Evolutionary conservation across 2,797 vertebrate species (phyloP), one percentile per base, ranked within the genome.

Genomic region (Urophycis tenuis): DNA sequence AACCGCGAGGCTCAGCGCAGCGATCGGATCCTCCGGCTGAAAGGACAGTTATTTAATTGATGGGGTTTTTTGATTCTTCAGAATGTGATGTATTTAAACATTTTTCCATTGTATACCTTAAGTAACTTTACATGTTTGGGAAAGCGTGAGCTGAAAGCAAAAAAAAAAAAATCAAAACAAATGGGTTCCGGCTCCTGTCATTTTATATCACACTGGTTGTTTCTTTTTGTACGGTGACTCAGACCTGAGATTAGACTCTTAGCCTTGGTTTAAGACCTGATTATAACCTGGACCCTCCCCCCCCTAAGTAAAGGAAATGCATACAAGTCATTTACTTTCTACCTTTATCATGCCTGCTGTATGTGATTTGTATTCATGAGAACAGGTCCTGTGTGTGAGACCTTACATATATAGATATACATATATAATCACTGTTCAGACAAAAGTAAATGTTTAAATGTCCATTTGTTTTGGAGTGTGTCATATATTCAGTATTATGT

Each of bases 391-490:
- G 88, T 90, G 85, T 88, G 85, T 89, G 89, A 89, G 60, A 33
- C 32, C 29, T 71, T 71, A 33, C 32, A 71, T 71, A 71, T 71
- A 71, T 71, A 71, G 29, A 71, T 71, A 71, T 71, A 71, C 88
- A 86, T 78, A 85, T 85, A 76, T 89, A 82, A 91, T 92, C 82
- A 85, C 87, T 92, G 89, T 92, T 89, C 88, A 85, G 80, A 83
- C 80, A 82, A 89, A 87, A 91, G 87, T 91, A 89, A 91, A 89
- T 92, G 92, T 89, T 90, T 81, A 88, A 87, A 79, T 88, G 85
- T 89, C 77, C 60, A 78, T 89, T 88, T 89, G 87, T 89, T 86
- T 81, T 71, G 69, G 87, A 87, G 88, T 89, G 85, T 91, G 87
- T 87, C 85, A 74, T 74, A 73, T 89, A 87, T 82, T 79, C 82